Evolutionary conservation across 2,797 vertebrate species (phyloP).

Genomic region (Graptemys geographica): DNA sequence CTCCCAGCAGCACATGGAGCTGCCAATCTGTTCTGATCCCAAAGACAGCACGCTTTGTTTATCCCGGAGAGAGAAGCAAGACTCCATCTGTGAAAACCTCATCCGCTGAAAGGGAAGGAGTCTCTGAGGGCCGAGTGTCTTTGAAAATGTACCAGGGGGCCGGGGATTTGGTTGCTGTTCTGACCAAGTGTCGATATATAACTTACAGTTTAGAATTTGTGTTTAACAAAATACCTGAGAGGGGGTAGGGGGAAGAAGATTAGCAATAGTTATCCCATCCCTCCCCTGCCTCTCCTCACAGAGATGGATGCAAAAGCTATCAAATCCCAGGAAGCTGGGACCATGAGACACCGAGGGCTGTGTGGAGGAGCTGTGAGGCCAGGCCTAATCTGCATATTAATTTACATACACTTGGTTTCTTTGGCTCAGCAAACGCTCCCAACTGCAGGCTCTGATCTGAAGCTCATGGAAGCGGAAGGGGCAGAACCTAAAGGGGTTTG

Average conservation of each 20-base stretch:
- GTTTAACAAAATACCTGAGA: neutral
- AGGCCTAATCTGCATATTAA: accelerated
- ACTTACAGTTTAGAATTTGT: conserved; percentile 7
- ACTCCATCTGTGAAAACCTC: neutral
- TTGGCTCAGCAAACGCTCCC: too few relatives aligned
- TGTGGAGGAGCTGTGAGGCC: neutral
- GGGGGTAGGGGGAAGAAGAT: neutral
- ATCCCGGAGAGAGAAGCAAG: accelerated
- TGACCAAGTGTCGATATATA: neutral
- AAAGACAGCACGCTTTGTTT: neutral
- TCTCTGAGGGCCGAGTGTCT: neutral
- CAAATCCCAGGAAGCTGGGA: accelerated
- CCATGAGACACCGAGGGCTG: accelerated
- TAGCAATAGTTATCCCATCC: neutral
- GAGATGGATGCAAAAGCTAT: neutral
- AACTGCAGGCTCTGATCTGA: accelerated
- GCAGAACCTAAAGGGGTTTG: neutral
- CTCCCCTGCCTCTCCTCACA: accelerated
- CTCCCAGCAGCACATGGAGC: neutral
- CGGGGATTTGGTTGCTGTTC: neutral
- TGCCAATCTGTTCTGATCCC: accelerated
- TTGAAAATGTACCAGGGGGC: neutral
- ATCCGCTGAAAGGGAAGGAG: neutral
- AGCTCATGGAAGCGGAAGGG: accelerated
- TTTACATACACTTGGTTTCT: neutral